Evolutionary conservation across 2,888 invertebrate genomes (phyloP).

Genomic region (Hartigia nigra): DNA sequence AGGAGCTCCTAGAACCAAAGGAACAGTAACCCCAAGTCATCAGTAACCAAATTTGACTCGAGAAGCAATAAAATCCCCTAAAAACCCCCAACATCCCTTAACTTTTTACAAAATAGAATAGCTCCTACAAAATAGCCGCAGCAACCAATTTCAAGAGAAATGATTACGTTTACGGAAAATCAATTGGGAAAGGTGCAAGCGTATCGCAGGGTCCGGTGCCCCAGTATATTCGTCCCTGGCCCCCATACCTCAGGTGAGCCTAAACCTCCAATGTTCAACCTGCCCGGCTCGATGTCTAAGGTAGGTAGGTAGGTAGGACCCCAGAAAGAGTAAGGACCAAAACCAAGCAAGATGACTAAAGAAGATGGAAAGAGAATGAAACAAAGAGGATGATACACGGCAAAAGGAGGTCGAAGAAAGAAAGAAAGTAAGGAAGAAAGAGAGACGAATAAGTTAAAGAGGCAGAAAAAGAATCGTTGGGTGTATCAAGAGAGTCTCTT

Average conservation of each 20-base stretch:
- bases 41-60: background rate
- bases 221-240: slow-evolving; percentile 15
- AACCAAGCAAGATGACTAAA: background rate
- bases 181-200: background rate
- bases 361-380: background rate
- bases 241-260: slow-evolving; percentile 33
- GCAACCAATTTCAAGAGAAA: background rate
- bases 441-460: slow-evolving; percentile 15
- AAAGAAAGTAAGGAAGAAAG: slow-evolving; percentile 23
- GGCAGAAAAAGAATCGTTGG: slow-evolving; percentile 3
- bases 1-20: background rate
- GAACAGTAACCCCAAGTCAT: background rate
- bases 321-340: background rate
- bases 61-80: background rate
- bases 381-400: slow-evolving; percentile 31
- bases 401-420: slow-evolving; percentile 16
- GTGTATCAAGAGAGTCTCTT: slow-evolving; percentile 10
- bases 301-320: slow-evolving; percentile 1
- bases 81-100: background rate
- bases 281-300: slow-evolving; percentile 42
- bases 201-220: slow-evolving; percentile 1
- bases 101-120: background rate
- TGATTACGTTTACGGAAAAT: background rate
- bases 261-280: slow-evolving; percentile 61
- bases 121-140: background rate